Evolutionary conservation across 2,888 invertebrate genomes (phyloP), one percentile per base, ranked within the genome.

Genomic region (Agrypnus murinus): DNA sequence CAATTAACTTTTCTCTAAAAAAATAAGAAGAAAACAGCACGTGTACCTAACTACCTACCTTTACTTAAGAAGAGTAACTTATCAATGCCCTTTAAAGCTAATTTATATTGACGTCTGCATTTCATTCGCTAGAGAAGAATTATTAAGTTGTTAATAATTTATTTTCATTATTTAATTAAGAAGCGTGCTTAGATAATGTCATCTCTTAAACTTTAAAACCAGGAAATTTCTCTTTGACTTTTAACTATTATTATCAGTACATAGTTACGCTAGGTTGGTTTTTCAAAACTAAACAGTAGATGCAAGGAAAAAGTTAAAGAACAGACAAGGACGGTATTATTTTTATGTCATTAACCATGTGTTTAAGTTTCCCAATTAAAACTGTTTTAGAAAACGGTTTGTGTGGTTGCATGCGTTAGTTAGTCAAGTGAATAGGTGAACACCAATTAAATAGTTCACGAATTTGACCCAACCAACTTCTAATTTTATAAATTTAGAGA

Each of bases 391-490:
- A 57, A 65, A 57, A 46, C 34, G 63, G 50, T 32, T 65, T 32
- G 55, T 53, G 34, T 25, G 45, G 14, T 60, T 59, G 48, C 58
- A 53, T 65, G 65, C 25, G 48, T 69, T 59, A 59, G 59, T 50
- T 64, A 65, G 64, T 64, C 45, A 63, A 62, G 59, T 66, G 38
- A 48, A 58, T 69, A 69, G 55, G 63, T 64, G 64, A 69, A 53
- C 59, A 64, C 66, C 71, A 71, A 71, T 71, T 71, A 71, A 71
- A 71, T 38, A 71, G 71, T 71, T 66, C 71, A 71, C 71, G 71
- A 71, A 63, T 71, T 64, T 67, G 71, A 71, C 71, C 71, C 53
- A 66, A 58, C 50, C 36, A 60, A 36, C 46, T 34, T 46, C 58
- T 40, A 66, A 62, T 71, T 71, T 69, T 71, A 45, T 67, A 64